Conservation (phyloP, 2,888 invertebrate species). For the Tetramorium bicarinatum region DNA sequence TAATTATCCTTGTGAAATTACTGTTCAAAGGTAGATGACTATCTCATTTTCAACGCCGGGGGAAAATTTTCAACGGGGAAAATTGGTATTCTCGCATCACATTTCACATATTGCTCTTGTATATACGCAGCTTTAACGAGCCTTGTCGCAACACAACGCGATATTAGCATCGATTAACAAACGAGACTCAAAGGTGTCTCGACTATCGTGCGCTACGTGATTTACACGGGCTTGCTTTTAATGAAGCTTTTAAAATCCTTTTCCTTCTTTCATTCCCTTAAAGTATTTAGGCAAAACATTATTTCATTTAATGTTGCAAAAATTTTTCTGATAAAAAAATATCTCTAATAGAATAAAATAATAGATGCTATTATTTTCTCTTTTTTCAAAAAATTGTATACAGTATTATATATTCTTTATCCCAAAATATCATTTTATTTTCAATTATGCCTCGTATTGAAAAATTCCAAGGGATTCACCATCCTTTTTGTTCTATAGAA, state of each 20-base stretch:
- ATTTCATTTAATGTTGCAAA: background rate
- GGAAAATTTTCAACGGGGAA: slow-evolving; percentile 43
- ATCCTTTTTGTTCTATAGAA: background rate
- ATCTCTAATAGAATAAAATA: background rate
- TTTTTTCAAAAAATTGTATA: background rate
- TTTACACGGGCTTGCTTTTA: slow-evolving; percentile 20
- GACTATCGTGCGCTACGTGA: background rate
- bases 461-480: background rate
- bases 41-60: slow-evolving; percentile 6
- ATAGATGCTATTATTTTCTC: background rate
- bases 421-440: background rate
- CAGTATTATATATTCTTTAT: background rate
- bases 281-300: background rate
- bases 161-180: slow-evolving; percentile 45
- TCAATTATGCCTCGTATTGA: background rate
- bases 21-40: slow-evolving; percentile 37
- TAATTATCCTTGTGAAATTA: slow-evolving; percentile 29
- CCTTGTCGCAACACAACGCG: slow-evolving; percentile 32
- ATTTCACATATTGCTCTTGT: slow-evolving; percentile 33
- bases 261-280: background rate
- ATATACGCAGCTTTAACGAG: background rate
- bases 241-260: slow-evolving; percentile 9
- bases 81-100: slow-evolving; percentile 41
- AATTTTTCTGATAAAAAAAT: background rate
- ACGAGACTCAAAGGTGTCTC: slow-evolving; percentile 42